Evolutionary conservation across 1,140 invertebrate genomes (phyloP), one percentile per base, ranked within the genome.

Genomic region (Lanistes nyassanus): DNA sequence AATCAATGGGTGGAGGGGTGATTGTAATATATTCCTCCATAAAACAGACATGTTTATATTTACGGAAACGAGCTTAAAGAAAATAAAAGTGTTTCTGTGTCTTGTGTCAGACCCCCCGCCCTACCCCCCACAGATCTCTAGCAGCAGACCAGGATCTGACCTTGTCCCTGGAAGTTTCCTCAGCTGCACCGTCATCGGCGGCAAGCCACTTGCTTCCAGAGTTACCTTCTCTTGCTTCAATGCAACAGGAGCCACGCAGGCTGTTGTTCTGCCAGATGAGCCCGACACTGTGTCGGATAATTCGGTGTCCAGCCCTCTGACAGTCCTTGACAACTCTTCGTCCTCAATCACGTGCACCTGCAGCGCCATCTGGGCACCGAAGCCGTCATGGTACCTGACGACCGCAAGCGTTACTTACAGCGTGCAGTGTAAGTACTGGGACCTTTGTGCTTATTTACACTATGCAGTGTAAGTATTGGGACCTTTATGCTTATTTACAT

Each of bases 241-340:
- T 7, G 9, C 56, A 60, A 60, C 11, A 7, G n/a, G n/a, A 9
- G 19, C 42, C 19, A 16, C 42, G 9, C 42, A 47, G 42, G 2
- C 42, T 2, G 42, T 47, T 3, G 19, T 47, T 0, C 9, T 47
- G 9, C 56, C n/a, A n/a, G 56, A 60, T 31, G 13, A 60, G 29
- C 23, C 2, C 0, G 56, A 60, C 56, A 26, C 56, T 9, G 3
- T n/a, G n/a, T 19, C 23, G 9, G 23, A 31, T 23, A 5, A 11
- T 11, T 60, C 56, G 6, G 56, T 60, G 56, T 60, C 56, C 56
- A 60, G 56, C 29, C 56, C 56, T 3, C 56, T 60, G 56, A 60
- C 56, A 11, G n/a, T 60, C 42, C 1, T 47, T 16, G 42, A 47
- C 42, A 47, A 9, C 42, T 3, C 42, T 13, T 47, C 42, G 42